A percentile compares a stretch with the other conserved stretches of the same genome.
phyloP scores from a whole-genome alignment of 1,140 invertebrate species.

The Ceratosolen fusciceps region DNA sequence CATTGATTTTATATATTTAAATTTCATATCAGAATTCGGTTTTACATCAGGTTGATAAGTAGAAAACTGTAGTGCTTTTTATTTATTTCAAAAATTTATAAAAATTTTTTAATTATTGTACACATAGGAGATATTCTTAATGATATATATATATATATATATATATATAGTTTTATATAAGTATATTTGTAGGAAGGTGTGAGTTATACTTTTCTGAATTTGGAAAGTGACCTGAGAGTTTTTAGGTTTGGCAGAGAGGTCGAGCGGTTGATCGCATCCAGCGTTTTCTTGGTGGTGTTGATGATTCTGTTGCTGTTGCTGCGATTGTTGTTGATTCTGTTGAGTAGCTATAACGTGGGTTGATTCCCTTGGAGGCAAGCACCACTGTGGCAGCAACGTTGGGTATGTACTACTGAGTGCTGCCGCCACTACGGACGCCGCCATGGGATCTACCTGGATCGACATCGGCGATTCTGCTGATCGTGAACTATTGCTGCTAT shows the following conservation, averaged over 20 bases:
- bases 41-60: too few species aligned
- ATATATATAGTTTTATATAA: too few species aligned
- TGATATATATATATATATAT: too few species aligned
- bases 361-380: slow-evolving; percentile 70
- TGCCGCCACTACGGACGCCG: slow-evolving; percentile 76
- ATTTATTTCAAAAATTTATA: too few species aligned
- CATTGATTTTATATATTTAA: too few species aligned
- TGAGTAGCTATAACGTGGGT: slow-evolving; percentile 70
- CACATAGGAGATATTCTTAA: too few species aligned
- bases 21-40: too few species aligned
- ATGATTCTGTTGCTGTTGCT: slow-evolving; percentile 62
- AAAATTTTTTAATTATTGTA: too few species aligned
- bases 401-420: slow-evolving; percentile 74
- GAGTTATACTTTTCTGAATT: too few species aligned
- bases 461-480: slow-evolving; percentile 72
- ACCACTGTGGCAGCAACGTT: slow-evolving; percentile 74
- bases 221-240: slow-evolving; percentile 66
- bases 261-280: slow-evolving; percentile 80
- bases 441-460: slow-evolving; percentile 74
- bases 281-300: slow-evolving; percentile 59
- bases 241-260: slow-evolving; percentile 82
- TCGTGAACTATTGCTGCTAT: slow-evolving; percentile 71
- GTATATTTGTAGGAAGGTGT: too few species aligned
- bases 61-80: too few species aligned
- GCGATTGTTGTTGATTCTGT: slow-evolving; percentile 52